These are phyloP conservation scores for Scrobipalpa costella DNA, from an alignment of 2,888 invertebrate species.

Conservation along the genomic window DNA sequence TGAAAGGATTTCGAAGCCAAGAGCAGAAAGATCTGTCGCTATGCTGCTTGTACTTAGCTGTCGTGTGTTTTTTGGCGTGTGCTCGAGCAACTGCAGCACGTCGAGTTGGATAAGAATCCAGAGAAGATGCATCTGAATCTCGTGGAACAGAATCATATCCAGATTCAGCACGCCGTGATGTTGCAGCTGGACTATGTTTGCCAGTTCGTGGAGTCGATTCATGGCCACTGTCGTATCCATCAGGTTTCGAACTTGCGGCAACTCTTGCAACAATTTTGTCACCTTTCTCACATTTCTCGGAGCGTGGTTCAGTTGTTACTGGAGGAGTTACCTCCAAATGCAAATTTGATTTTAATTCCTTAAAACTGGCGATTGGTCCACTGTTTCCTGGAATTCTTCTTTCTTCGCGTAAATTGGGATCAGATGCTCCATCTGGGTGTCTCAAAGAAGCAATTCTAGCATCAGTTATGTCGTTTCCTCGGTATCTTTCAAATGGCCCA, in stretches of 20 bases:
- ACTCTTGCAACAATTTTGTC: conserved; percentile 84
- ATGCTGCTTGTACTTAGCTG: conserved; percentile 85
- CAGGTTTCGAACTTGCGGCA: conserved; percentile 84
- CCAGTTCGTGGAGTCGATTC: conserved; percentile 91
- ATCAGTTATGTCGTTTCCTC: conserved; percentile 75
- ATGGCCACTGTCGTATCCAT: conserved; percentile 92
- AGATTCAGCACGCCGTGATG: conserved; percentile 91
- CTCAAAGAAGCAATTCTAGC: conserved; percentile 86
- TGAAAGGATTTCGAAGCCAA: conserved; percentile 88
- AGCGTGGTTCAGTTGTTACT: conserved; percentile 81
- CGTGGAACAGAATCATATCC: conserved; percentile 95
- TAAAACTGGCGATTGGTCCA: conserved; percentile 80
- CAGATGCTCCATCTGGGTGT: conserved; percentile 96
- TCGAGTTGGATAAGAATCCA: conserved; percentile 85
- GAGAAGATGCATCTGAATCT: conserved; percentile 93
- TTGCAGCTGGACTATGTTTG: conserved; percentile 89
- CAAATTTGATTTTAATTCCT: conserved; percentile 77
- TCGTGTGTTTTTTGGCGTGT: conserved; percentile 78
- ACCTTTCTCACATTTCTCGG: conserved; percentile 83
- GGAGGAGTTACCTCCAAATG: conserved; percentile 78
- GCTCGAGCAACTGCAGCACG: conserved; percentile 75
- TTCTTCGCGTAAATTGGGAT: conserved; percentile 91
- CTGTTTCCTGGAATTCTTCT: conserved; percentile 83
- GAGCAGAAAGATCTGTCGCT: conserved; percentile 87
- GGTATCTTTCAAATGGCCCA: conserved; percentile 85